These are phyloP conservation scores for Semicossyphus pulcher DNA, from an alignment of 2,113 vertebrate species.

Conservation along the genomic window DNA sequence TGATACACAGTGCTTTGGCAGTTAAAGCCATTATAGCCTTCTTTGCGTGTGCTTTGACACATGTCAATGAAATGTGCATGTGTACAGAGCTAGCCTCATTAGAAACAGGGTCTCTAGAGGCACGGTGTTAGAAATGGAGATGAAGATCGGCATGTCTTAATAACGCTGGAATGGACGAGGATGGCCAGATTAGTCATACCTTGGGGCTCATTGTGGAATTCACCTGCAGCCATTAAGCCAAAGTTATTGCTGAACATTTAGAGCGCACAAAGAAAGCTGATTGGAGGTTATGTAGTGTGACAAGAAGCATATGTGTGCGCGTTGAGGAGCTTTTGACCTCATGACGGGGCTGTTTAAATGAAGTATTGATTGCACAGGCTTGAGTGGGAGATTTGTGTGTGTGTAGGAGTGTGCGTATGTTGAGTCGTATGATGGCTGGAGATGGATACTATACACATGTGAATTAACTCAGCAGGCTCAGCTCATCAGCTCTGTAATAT, in stretches of 20 bases:
- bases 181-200: slow-evolving; percentile 40
- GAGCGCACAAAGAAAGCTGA: slow-evolving; percentile 27
- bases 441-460: slow-evolving; percentile 4
- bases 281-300: slow-evolving; percentile 48
- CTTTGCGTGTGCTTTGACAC: too few relatives aligned
- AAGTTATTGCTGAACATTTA: slow-evolving; percentile 42
- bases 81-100: too few relatives aligned
- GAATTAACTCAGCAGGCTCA: slow-evolving; percentile 9
- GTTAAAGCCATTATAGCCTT: too few relatives aligned
- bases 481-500: background rate
- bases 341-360: slow-evolving; percentile 56
- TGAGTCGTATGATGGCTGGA: background rate
- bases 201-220: slow-evolving; percentile 46
- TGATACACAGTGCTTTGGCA: too few relatives aligned
- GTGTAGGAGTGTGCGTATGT: too few relatives aligned
- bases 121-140: slow-evolving; percentile 8
- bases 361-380: slow-evolving; percentile 41
- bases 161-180: slow-evolving; percentile 33
- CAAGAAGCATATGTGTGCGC: background rate
- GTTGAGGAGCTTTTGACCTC: slow-evolving; percentile 44
- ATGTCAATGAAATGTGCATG: too few relatives aligned
- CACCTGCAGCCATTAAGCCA: slow-evolving; percentile 45
- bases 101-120: background rate
- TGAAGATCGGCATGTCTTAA: slow-evolving; percentile 23
- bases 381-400: slow-evolving; percentile 5